Conservation (phyloP, 2,888 invertebrate species). For the Leucozona laternaria region DNA sequence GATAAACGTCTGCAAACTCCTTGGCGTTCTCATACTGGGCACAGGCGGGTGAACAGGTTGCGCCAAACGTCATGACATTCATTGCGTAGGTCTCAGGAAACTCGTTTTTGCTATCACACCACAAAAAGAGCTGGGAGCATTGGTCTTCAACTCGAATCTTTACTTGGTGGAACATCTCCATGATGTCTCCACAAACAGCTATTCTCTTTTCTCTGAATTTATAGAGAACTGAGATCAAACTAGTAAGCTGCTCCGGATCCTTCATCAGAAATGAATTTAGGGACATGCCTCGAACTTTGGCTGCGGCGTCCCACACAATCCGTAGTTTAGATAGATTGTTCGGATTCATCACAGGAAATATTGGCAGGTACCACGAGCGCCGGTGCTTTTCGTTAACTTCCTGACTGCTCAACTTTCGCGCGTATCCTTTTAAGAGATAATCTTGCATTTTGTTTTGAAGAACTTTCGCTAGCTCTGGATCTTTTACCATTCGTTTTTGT, state of each 20-base stretch:
- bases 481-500: background rate
- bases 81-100: conserved; percentile 13
- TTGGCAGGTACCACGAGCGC: background rate
- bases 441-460: conserved; percentile 25
- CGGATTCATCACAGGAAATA: conserved; percentile 16
- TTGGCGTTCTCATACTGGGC: conserved; percentile 34
- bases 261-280: background rate
- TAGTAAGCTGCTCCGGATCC: background rate
- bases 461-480: conserved; percentile 20
- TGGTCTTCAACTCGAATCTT: conserved; percentile 30
- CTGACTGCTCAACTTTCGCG: conserved; percentile 14
- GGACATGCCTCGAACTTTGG: background rate
- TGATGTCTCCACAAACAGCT: conserved; percentile 35
- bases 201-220: conserved; percentile 19
- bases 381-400: background rate
- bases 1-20: conserved; percentile 24
- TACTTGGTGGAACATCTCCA: conserved; percentile 38
- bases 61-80: conserved; percentile 40
- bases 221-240: conserved; percentile 3
- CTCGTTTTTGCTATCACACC: background rate
- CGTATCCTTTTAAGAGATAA: conserved; percentile 21
- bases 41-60: conserved; percentile 13
- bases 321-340: conserved; percentile 18
- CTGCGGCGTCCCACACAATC: background rate
- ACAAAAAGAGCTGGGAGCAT: conserved; percentile 31